Evolutionary conservation across 2,113 vertebrate species (phyloP), one percentile per base, ranked within the genome.

Genomic region (Pica pica): DNA sequence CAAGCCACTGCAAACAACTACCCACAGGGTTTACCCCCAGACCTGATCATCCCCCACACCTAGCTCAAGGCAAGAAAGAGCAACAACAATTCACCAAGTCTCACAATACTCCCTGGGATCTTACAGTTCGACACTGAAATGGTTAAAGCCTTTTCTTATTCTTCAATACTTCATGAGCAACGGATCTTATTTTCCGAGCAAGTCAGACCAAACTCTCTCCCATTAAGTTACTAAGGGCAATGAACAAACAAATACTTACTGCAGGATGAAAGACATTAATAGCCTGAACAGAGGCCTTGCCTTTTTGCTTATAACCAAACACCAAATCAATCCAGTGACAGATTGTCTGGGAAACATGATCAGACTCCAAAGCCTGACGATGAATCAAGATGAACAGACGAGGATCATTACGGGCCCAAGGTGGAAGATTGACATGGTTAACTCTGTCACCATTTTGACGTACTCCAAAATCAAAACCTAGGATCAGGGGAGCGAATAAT

Each of bases 231-330:
- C n/a, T 28, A 44, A 83, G 31, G 19, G 83, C 47, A 64, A 65
- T 6, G 17, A 79, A 41, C 39, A 41, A 41, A 68, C n/a, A 76
- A 65, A 73, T 90, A 98, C 99, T 98, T 97, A 99, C 99, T 71
- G 99, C 99, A 44, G 99, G 99, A 95, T 99, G 99, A 95, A 99
- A 99, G 79, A 99, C 99, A 76, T 99, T 99, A 97, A 99, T 99
- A 97, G 99, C 99, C 70, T 99, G 99, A 82, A 99, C 99, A 2
- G 99, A 99, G 47, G 99, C 98, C 96, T 99, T 99, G 95, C 99
- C 99, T 97, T 99, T 99, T 95, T 99, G 99, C 94, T 99, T 99
- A 88, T 99, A 98, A 35, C 99, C 99, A 27, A 99, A 99, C 89
- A 99, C 99, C 91, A 99, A 95, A 97, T 99, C 99, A 75, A 99